Conservation (phyloP, 2,113 vertebrate species). For the Dascyllus trimaculatus region DNA sequence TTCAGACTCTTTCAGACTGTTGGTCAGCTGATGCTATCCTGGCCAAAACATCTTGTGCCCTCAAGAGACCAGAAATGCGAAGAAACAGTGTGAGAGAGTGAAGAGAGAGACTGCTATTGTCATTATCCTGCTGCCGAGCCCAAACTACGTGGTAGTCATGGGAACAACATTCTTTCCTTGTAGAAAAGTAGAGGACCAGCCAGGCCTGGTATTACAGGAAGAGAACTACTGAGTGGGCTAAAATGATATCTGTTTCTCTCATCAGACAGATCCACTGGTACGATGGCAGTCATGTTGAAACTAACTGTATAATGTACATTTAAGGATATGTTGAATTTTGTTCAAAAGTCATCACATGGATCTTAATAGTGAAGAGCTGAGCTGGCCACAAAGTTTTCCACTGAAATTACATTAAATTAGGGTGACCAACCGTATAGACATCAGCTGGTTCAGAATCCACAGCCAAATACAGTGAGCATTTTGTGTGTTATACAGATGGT, state of each 20-base stretch:
- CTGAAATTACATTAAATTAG: no score
- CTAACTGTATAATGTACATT: not conserved
- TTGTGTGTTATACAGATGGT: no score
- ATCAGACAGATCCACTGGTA: conserved; percentile 15
- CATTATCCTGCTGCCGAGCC: conserved; percentile 47
- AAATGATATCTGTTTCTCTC: conserved; percentile 38
- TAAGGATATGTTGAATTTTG: not conserved
- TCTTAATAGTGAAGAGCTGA: not conserved
- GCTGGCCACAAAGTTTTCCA: no score
- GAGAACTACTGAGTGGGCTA: conserved; percentile 32
- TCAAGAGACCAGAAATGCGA: conserved; percentile 9
- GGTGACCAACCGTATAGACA: no score
- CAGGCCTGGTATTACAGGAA: conserved; percentile 26
- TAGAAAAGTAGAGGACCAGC: conserved; percentile 42
- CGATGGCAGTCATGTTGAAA: not conserved
- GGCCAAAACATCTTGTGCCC: not conserved
- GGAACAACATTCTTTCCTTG: conserved; percentile 70
- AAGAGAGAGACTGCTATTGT: conserved; percentile 58
- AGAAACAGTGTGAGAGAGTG: conserved; percentile 3
- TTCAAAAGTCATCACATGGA: not conserved
- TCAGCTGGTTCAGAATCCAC: no score
- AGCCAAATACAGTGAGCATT: no score
- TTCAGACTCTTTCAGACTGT: not conserved
- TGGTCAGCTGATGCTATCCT: conserved; percentile 8
- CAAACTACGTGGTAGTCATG: conserved; percentile 56